Evolutionary conservation across 2,113 vertebrate genomes (phyloP).

Genomic region (Apistogramma diplotaenia): DNA sequence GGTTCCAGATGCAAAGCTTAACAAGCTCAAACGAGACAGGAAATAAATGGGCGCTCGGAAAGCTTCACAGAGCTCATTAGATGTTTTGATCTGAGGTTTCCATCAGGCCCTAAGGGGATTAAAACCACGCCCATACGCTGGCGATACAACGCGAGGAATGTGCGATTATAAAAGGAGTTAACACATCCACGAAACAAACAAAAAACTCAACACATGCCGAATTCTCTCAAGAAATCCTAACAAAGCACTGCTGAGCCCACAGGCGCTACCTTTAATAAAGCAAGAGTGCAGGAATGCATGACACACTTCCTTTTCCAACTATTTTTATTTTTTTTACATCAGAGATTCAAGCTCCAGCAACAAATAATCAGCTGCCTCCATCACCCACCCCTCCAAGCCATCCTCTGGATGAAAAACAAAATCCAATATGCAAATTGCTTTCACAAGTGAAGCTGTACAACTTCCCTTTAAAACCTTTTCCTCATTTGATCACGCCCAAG

Average conservation of each 20-base stretch:
- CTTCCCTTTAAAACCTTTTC: not conserved
- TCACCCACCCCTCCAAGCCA: not conserved
- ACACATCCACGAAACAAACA: not conserved
- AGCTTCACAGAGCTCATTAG: not conserved
- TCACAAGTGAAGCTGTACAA: not conserved
- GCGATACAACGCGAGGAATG: not conserved
- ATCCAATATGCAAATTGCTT: not conserved
- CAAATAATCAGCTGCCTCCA: not conserved
- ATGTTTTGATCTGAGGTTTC: not conserved
- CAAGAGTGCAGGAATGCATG: not conserved
- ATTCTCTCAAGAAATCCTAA: not conserved
- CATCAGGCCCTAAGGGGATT: not conserved
- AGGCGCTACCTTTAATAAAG: not conserved
- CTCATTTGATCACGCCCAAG: not conserved
- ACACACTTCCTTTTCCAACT: not conserved
- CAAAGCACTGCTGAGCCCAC: not conserved
- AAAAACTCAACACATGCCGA: not conserved
- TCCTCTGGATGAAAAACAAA: not conserved
- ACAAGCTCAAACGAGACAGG: not conserved
- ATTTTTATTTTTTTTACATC: not conserved
- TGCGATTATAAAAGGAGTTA: not conserved
- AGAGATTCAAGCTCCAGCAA: not conserved
- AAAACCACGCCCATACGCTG: constrained; percentile 7
- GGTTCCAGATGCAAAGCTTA: not conserved
- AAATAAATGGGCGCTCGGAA: not conserved